Percentiles rank a stretch among this genome's conserved stretches.
These are phyloP conservation scores for Arrhopalites spinosus DNA, from an alignment of 2,888 invertebrate genomes.

Conservation along the genomic window DNA sequence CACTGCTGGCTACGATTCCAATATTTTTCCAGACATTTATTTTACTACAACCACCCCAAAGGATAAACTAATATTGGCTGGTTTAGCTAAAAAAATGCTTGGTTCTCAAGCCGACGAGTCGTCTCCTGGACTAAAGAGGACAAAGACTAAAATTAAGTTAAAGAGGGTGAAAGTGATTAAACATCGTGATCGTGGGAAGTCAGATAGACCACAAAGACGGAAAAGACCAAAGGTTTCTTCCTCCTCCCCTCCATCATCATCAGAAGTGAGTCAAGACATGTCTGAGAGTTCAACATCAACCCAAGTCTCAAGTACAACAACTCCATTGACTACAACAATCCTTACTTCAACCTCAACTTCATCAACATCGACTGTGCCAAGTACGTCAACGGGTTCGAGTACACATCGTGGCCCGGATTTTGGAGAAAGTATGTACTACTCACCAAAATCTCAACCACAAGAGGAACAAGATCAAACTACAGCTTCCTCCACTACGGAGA, in stretches of 20 bases:
- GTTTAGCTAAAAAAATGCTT: background rate
- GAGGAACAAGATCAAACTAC: background rate
- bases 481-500: background rate
- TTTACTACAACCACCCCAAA: conserved; percentile 53
- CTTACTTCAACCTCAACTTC: conserved; percentile 29
- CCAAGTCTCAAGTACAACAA: conserved; percentile 12
- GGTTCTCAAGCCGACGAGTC: no score
- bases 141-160: conserved; percentile 29
- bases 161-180: conserved; percentile 39
- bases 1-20: conserved; percentile 52
- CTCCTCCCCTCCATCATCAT: background rate
- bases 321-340: conserved; percentile 21
- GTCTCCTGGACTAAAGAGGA: background rate
- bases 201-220: background rate
- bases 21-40: conserved; percentile 56
- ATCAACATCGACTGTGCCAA: conserved; percentile 21
- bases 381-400: conserved; percentile 3
- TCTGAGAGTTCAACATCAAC: conserved; percentile 10
- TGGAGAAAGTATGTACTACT: conserved; percentile 1
- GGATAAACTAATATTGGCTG: conserved; percentile 2
- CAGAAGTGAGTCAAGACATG: conserved; percentile 28
- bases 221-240: background rate
- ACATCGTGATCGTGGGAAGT: conserved; percentile 6
- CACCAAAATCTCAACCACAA: background rate
- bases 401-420: background rate